phyloP scores from a whole-genome alignment of 2,888 invertebrate species.

The Chrysotoxum bicinctum region DNA sequence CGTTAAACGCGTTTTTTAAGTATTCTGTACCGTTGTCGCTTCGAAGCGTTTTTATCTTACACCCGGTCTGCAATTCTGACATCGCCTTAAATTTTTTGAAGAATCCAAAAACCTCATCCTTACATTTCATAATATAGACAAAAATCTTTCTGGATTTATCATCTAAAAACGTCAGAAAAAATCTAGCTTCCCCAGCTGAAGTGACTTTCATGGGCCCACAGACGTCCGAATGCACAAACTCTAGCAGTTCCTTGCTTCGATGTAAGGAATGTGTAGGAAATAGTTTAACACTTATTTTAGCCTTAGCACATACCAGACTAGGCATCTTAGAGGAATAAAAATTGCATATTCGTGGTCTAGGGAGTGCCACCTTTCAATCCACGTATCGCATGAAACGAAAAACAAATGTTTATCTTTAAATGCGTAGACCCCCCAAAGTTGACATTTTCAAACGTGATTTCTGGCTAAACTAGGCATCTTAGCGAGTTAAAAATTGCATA shows the following conservation, averaged over 20 bases:
- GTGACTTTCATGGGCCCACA: conserved; percentile 37
- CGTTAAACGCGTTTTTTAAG: conserved; percentile 37
- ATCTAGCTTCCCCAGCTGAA: conserved; percentile 30
- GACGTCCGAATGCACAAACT: conserved; percentile 43
- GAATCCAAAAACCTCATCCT: conserved; percentile 56
- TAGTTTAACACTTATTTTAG: conserved; percentile 25
- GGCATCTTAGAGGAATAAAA: not conserved
- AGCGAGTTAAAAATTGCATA: no score
- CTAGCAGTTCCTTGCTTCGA: conserved; percentile 13
- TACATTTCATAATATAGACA: conserved; percentile 40
- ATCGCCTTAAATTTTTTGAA: conserved; percentile 35
- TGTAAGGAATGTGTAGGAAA: conserved; percentile 20
- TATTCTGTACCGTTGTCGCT: conserved; percentile 75
- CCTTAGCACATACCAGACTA: conserved; percentile 32
- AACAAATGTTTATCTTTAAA: no score
- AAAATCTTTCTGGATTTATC: conserved; percentile 36
- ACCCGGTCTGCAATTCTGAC: conserved; percentile 62
- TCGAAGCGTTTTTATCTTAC: conserved; percentile 71
- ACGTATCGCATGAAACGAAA: no score
- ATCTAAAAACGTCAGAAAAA: conserved; percentile 35
- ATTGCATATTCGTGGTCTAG: no score
- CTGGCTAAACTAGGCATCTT: no score
- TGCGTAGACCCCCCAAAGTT: no score
- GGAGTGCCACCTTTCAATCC: no score
- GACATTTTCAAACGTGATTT: no score